These are phyloP conservation scores for Platorchestia sp. DNA, from an alignment of 1,140 invertebrate species.

Conservation along the genomic window DNA sequence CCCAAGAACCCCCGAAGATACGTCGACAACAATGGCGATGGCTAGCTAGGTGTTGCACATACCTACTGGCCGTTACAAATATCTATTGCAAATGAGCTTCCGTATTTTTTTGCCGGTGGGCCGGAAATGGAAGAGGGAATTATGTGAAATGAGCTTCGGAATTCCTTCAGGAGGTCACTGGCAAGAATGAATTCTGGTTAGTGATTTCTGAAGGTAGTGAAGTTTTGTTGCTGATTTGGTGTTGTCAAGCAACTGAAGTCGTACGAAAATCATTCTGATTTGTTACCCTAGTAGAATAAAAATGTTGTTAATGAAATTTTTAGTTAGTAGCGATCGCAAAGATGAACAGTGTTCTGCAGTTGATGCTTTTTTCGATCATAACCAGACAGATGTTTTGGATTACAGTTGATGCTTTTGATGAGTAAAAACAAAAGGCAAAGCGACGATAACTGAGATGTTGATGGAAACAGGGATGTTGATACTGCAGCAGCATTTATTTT, in stretches of 20 bases:
- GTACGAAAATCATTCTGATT: background rate
- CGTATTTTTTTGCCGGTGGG: background rate
- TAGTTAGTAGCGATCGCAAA: background rate
- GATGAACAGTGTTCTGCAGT: background rate
- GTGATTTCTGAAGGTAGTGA: background rate
- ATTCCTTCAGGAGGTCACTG: background rate
- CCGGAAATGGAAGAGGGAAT: background rate
- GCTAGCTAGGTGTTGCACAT: background rate
- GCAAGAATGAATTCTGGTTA: background rate
- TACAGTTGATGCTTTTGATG: background rate
- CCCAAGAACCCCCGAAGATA: background rate
- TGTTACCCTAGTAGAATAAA: background rate
- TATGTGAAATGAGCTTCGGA: background rate
- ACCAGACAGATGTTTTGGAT: background rate
- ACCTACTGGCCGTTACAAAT: slow-evolving; percentile 10
- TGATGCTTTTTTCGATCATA: background rate
- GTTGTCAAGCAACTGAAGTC: background rate
- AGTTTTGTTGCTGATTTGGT: background rate
- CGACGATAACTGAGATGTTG: background rate
- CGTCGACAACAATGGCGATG: background rate
- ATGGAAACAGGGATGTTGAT: background rate
- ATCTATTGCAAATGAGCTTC: slow-evolving; percentile 52
- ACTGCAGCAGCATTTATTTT: too few relatives aligned
- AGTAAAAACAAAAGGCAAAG: background rate
- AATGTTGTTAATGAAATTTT: background rate